Evolutionary conservation across 2,113 vertebrate species (phyloP), one percentile per base, ranked within the genome.

Genomic region (Pseudorectes ferrugineus): DNA sequence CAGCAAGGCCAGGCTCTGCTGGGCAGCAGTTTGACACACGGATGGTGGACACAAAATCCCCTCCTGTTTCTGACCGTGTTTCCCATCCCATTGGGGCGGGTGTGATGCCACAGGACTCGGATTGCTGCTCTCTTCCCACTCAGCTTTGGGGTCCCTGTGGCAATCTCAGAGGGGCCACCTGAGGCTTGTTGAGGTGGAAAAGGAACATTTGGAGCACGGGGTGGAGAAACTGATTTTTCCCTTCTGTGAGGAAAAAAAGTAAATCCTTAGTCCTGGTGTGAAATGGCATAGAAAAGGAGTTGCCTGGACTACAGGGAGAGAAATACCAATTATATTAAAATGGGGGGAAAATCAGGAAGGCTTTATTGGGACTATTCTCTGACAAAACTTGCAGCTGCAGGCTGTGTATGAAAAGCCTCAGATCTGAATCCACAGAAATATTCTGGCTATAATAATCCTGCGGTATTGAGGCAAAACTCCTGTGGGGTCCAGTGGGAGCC

Each of bases 71-170:
- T 12, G 5, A 4, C 35, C 18, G 14, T 0, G 3, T n/a, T 65
- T 77, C 23, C 36, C 25, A 31, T 16, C 35, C 21, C 3, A 0
- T 0, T 49, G 54, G 40, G 31, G 8, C 2, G 18, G 49, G 8
- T 14, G 54, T 1, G 3, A 14, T 20, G 33, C 43, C 35, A n/a
- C 1, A 1, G 49, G 40, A 9, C 12, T 38, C 0, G 0, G 9
- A 24, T 21, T 8, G 1, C 28, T 18, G 5, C 1, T 89, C 51
- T 57, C 28, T 46, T 35, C 38, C 25, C 17, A 11, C 45, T 65
- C 49, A 63, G 26, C 10, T 79, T 55, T 79, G 45, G 21, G 36
- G 45, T 7, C 38, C 35, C 66, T 33, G 26, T 35, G 48, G 43
- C 45, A 48, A 14, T 26, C 40, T 35, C 40, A 55, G 36, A 62